A percentile compares a stretch with the other conserved stretches of the same genome.
These are phyloP conservation scores for Hypselothyrea guttata DNA, from an alignment of 2,888 invertebrate genomes.

Conservation along the genomic window DNA sequence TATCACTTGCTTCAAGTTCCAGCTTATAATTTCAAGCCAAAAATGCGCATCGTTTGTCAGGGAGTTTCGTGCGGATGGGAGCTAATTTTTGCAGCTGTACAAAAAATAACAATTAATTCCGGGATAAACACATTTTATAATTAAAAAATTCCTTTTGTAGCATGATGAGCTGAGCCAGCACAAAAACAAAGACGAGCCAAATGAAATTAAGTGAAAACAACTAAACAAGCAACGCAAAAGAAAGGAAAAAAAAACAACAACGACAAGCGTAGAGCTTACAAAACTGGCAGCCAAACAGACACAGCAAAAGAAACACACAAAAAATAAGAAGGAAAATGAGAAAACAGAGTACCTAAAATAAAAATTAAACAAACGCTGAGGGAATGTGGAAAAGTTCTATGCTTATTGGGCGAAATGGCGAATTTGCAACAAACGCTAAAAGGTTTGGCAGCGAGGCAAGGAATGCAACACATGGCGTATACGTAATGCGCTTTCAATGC, in stretches of 20 bases:
- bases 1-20: too few relatives aligned
- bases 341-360: conserved; percentile 5
- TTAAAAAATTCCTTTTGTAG: conserved; percentile 75
- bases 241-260: conserved; percentile 8
- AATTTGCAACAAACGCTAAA: too few relatives aligned
- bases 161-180: conserved; percentile 47
- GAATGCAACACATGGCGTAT: conserved; percentile 69
- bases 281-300: conserved; percentile 34
- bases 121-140: conserved; percentile 78
- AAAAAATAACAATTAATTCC: conserved; percentile 75
- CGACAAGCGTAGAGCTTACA: conserved; percentile 47
- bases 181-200: too few relatives aligned
- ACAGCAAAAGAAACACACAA: too few relatives aligned
- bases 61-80: conserved; percentile 17
- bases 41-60: conserved; percentile 28
- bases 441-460: conserved; percentile 20
- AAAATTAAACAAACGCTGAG: neutral
- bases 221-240: conserved; percentile 27
- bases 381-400: conserved; percentile 29
- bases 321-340: conserved; percentile 2
- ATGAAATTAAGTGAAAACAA: conserved; percentile 62
- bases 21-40: conserved; percentile 12
- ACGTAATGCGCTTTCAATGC: conserved; percentile 57
- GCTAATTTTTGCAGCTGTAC: conserved; percentile 16
- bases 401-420: conserved; percentile 27